Conservation (phyloP, 2,797 vertebrate genomes). For the Lacerta viridis region DNA sequence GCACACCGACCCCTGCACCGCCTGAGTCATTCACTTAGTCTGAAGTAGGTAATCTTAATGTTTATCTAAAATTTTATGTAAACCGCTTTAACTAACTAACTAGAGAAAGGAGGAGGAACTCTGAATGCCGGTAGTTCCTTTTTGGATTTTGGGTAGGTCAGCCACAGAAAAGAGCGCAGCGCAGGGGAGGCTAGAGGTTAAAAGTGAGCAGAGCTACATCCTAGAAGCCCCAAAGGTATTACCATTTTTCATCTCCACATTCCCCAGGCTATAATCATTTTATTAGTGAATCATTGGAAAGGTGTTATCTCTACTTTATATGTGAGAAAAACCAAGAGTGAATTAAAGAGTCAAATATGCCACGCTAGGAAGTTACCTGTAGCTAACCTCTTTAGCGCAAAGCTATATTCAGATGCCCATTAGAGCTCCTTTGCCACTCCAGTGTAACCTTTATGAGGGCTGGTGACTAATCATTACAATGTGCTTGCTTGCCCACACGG, state of each 20-base stretch:
- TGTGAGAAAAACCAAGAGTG: background rate
- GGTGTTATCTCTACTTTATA: background rate
- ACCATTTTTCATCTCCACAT: too few species aligned
- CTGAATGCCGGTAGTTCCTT: background rate
- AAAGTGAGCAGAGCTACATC: too few species aligned
- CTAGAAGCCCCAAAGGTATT: too few species aligned
- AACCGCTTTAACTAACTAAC: background rate
- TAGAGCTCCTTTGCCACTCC: conserved; percentile 67
- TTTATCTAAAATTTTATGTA: too few species aligned
- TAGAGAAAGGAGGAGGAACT: background rate
- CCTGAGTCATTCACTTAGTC: background rate
- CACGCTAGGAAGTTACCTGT: conserved; percentile 39
- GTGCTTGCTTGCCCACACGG: conserved; percentile 76
- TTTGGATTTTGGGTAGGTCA: background rate
- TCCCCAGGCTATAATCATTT: too few species aligned
- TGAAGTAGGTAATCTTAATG: background rate
- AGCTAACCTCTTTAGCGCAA: background rate
- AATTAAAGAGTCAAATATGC: conserved; percentile 7
- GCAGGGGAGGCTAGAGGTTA: too few species aligned
- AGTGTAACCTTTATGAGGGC: conserved; percentile 63
- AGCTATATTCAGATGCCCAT: conserved; percentile 73
- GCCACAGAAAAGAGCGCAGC: background rate
- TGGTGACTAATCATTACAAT: conserved; percentile 72
- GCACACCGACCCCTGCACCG: background rate
- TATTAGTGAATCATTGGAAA: background rate